These are phyloP conservation scores for Thalassoma bifasciatum DNA, from an alignment of 2,113 vertebrate genomes.

Conservation along the genomic window DNA sequence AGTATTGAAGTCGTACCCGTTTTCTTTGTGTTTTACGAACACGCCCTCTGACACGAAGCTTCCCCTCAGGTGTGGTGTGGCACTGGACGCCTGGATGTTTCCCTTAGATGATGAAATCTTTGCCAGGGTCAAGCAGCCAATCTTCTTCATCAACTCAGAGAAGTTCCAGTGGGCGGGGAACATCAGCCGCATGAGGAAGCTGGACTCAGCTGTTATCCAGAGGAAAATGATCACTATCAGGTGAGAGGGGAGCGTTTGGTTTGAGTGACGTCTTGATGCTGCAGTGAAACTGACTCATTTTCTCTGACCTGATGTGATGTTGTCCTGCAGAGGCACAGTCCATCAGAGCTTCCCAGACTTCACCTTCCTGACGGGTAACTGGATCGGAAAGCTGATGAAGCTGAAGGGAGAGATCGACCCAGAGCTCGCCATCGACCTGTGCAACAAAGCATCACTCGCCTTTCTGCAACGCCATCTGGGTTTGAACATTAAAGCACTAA, in stretches of 20 bases:
- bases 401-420: slow-evolving; percentile 93
- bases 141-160: slow-evolving; percentile 97
- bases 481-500: slow-evolving; percentile 54
- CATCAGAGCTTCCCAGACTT: slow-evolving; percentile 98
- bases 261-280: neutral
- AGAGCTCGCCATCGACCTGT: slow-evolving; percentile 88
- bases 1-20: too few species aligned
- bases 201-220: slow-evolving; percentile 80
- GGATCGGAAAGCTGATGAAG: slow-evolving; percentile 87
- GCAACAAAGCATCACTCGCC: slow-evolving; percentile 91
- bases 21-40: too few species aligned
- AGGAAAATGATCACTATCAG: slow-evolving; percentile 97
- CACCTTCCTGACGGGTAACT: slow-evolving; percentile 89
- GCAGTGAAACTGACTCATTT: neutral
- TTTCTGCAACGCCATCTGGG: slow-evolving; percentile 94
- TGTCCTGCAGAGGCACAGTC: slow-evolving; percentile 86
- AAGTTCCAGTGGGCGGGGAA: slow-evolving; percentile 91
- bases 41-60: neutral
- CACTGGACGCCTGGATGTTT: slow-evolving; percentile 94
- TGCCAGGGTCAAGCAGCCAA: slow-evolving; percentile 87
- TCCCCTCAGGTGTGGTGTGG: slow-evolving; percentile 88
- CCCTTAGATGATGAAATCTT: slow-evolving; percentile 88
- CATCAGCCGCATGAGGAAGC: slow-evolving; percentile 87
- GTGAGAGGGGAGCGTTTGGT: slow-evolving; percentile 69
- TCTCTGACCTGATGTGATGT: neutral